Percentiles rank a stretch among this genome's conserved stretches.
Evolutionary conservation across 2,888 invertebrate species (phyloP).

Genomic region (Xanthostigma xanthostigma): DNA sequence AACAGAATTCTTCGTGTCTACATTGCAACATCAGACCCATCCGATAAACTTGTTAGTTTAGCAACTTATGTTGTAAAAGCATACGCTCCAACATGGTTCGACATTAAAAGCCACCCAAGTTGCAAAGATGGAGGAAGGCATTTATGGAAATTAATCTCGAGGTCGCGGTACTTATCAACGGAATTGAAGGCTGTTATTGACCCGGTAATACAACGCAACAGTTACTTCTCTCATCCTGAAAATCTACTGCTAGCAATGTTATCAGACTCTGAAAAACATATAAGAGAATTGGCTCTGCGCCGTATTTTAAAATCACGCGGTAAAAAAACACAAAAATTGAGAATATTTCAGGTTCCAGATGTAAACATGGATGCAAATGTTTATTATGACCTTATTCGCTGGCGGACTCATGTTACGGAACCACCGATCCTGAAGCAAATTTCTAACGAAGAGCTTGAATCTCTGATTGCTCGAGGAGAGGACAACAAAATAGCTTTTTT

Average conservation of each 20-base stretch:
- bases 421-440: too few relatives aligned
- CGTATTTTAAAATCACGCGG: slow-evolving; percentile 5
- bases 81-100: slow-evolving; percentile 16
- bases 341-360: too few relatives aligned
- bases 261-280: slow-evolving; percentile 4
- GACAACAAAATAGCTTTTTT: too few relatives aligned
- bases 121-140: slow-evolving; percentile 16
- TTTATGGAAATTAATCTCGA: too few relatives aligned
- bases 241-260: slow-evolving; percentile 10
- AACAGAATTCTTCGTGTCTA: slow-evolving; percentile 14
- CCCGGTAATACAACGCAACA: slow-evolving; percentile 11
- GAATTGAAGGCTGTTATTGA: too few relatives aligned
- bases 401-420: too few relatives aligned
- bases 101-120: slow-evolving; percentile 13
- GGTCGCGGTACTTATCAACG: too few relatives aligned
- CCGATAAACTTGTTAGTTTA: slow-evolving; percentile 8
- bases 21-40: slow-evolving; percentile 11
- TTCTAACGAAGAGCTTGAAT: too few relatives aligned
- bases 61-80: slow-evolving; percentile 15
- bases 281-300: slow-evolving; percentile 3
- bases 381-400: too few relatives aligned
- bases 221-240: slow-evolving; percentile 10
- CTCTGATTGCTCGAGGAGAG: too few relatives aligned
- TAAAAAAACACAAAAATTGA: too few relatives aligned
- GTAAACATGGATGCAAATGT: too few relatives aligned